Conservation (phyloP, 2,888 invertebrate genomes). For the Agonum fuliginosum region DNA sequence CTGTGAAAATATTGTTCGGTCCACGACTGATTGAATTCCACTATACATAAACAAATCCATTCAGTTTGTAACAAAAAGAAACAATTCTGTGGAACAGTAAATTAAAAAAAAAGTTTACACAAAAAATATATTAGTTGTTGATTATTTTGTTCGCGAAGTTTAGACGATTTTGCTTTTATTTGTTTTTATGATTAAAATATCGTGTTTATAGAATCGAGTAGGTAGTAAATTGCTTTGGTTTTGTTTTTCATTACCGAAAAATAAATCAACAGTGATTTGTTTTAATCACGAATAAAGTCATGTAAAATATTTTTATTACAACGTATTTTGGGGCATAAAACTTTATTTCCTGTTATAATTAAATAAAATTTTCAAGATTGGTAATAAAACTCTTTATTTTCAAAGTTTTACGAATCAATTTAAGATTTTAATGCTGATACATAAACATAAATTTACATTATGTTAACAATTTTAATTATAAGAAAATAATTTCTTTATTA, state of each 20-base stretch:
- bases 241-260: constrained; percentile 4
- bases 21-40: no score
- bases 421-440: neutral
- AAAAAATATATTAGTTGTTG: neutral
- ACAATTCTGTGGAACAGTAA: no score
- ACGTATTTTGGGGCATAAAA: neutral
- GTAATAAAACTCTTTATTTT: neutral
- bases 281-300: neutral
- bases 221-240: neutral
- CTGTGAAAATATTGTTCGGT: no score
- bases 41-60: no score
- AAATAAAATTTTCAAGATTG: neutral
- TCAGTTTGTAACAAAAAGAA: no score
- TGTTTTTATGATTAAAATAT: neutral
- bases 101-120: no score
- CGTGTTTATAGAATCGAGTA: neutral
- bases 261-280: constrained; percentile 10
- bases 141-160: neutral
- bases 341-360: constrained; percentile 7
- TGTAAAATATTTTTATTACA: neutral
- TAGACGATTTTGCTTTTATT: neutral
- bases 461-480: constrained; percentile 29
- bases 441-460: no score
- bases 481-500: constrained; percentile 2
- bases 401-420: neutral